These are phyloP conservation scores for Eretmocerus hayati DNA, from an alignment of 2,888 invertebrate species.

Conservation along the genomic window DNA sequence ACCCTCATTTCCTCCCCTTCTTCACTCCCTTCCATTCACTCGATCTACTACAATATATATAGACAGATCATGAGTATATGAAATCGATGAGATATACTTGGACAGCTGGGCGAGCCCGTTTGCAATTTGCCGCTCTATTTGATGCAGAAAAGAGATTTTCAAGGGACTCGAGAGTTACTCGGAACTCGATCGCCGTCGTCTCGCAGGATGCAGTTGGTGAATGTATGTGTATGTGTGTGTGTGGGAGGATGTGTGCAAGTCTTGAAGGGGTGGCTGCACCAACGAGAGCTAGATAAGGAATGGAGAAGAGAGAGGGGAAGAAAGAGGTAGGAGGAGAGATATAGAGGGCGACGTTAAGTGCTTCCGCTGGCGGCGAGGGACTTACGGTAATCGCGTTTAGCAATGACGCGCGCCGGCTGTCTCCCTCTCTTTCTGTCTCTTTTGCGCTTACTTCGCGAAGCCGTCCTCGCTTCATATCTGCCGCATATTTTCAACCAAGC, in stretches of 20 bases:
- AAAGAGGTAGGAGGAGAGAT: conserved; percentile 11
- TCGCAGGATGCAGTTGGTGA: not conserved
- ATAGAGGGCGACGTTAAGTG: conserved; percentile 22
- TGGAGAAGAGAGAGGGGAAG: conserved; percentile 8
- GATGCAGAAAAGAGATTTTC: conserved; percentile 32
- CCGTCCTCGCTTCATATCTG: conserved; percentile 13
- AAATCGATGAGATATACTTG: too few relatives aligned
- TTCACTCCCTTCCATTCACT: too few relatives aligned
- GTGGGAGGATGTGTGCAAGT: conserved; percentile 11
- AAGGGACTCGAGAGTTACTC: conserved; percentile 42
- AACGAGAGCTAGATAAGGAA: not conserved
- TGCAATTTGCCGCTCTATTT: conserved; percentile 34
- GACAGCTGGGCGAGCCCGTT: too few relatives aligned
- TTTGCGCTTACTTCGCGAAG: not conserved
- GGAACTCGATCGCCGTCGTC: conserved; percentile 21
- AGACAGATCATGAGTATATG: not conserved
- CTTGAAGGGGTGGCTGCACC: too few relatives aligned
- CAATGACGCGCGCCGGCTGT: conserved; percentile 18
- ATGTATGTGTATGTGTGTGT: too few relatives aligned
- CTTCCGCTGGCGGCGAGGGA: conserved; percentile 20
- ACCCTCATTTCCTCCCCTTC: too few relatives aligned
- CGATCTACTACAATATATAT: too few relatives aligned
- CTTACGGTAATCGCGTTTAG: conserved; percentile 22
- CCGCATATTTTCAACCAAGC: conserved; percentile 14
- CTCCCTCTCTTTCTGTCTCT: not conserved